These are phyloP conservation scores for Orthonevra nobilis DNA, from an alignment of 2,888 invertebrate species.

Conservation along the genomic window DNA sequence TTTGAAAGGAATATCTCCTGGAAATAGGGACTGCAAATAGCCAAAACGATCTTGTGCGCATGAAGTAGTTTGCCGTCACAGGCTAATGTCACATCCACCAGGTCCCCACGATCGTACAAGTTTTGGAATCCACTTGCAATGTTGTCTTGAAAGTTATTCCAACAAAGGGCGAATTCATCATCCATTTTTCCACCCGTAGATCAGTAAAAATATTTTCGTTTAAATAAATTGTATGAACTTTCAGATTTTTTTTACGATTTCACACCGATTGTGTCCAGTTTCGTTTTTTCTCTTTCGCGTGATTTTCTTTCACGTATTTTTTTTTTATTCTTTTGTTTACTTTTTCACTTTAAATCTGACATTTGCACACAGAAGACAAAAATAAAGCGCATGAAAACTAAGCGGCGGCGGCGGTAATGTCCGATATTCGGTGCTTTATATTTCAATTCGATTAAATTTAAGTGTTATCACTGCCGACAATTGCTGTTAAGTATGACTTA, in stretches of 20 bases:
- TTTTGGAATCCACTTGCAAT: slow-evolving; percentile 80
- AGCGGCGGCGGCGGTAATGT: slow-evolving; percentile 33
- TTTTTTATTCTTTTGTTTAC: slow-evolving; percentile 58
- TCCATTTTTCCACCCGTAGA: slow-evolving; percentile 74
- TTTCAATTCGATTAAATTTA: neutral
- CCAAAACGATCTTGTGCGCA: slow-evolving; percentile 81
- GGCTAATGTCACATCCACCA: slow-evolving; percentile 81
- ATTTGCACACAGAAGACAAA: slow-evolving; percentile 45
- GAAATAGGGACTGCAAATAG: slow-evolving; percentile 82
- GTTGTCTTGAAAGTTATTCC: slow-evolving; percentile 81
- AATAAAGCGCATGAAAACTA: slow-evolving; percentile 4
- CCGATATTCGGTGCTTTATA: too few relatives aligned
- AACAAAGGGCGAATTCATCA: slow-evolving; percentile 80
- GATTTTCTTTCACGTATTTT: slow-evolving; percentile 41
- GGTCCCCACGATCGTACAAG: slow-evolving; percentile 80
- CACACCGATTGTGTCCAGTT: slow-evolving; percentile 29
- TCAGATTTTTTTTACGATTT: slow-evolving; percentile 26
- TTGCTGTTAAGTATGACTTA: slow-evolving; percentile 43
- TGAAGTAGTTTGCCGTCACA: slow-evolving; percentile 81
- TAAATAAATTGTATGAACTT: slow-evolving; percentile 24
- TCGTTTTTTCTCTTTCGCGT: slow-evolving; percentile 43
- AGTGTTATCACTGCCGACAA: slow-evolving; percentile 25
- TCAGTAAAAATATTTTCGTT: slow-evolving; percentile 17
- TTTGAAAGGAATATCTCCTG: slow-evolving; percentile 80
- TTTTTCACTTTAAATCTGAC: slow-evolving; percentile 66